A percentile compares a stretch with the other conserved stretches of the same genome.
phyloP scores from a whole-genome alignment of 2,113 vertebrate genomes.

The Plecturocebus donacophilus region DNA sequence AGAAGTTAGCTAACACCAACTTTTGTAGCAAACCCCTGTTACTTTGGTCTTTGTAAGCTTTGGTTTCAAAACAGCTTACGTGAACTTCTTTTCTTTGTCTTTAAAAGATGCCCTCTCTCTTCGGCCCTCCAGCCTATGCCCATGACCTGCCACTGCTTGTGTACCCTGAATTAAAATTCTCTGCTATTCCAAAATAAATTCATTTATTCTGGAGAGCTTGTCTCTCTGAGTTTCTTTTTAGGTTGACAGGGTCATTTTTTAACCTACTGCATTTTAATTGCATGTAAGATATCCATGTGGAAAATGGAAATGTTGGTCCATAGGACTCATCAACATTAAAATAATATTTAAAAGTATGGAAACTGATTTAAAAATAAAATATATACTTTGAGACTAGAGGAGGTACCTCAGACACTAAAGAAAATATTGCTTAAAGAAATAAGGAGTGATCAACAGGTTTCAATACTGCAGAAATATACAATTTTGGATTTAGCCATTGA shows the following conservation, averaged over 20 bases:
- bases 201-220: neutral
- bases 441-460: neutral
- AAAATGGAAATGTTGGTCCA: neutral
- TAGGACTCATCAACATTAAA: neutral
- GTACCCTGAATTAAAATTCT: neutral
- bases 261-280: conserved; percentile 18
- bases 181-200: neutral
- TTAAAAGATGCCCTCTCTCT: neutral
- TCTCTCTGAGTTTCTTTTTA: neutral
- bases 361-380: neutral
- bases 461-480: neutral
- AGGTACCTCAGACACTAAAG: neutral
- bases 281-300: neutral
- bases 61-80: neutral
- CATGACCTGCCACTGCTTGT: neutral
- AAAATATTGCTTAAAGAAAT: neutral
- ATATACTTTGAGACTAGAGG: neutral
- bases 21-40: neutral
- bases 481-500: neutral
- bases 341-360: neutral
- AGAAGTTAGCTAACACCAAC: neutral
- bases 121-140: neutral
- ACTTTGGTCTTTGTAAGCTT: neutral
- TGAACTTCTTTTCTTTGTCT: neutral
- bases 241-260: neutral